A percentile compares a stretch with the other conserved stretches of the same genome.
These are phyloP conservation scores for Oedothorax gibbosus DNA, from an alignment of 1,140 invertebrate species.

Conservation along the genomic window DNA sequence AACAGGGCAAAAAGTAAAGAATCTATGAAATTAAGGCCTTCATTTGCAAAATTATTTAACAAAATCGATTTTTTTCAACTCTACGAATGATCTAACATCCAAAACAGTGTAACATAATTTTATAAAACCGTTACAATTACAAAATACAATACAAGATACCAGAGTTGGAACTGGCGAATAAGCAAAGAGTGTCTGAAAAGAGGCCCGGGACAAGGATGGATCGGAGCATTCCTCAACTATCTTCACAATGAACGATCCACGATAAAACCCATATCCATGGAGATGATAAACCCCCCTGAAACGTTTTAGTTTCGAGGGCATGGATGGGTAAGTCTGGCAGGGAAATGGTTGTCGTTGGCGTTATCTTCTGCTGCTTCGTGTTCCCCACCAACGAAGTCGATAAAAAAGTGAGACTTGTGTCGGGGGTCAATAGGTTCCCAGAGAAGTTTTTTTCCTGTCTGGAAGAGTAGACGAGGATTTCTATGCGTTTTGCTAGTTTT, in stretches of 20 bases:
- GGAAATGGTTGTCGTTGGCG: background rate
- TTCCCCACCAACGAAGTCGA: constrained; percentile 16
- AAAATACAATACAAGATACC: too few relatives aligned
- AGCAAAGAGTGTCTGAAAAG: background rate
- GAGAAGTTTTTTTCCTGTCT: background rate
- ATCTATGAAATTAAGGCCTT: too few relatives aligned
- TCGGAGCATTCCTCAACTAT: constrained; percentile 31
- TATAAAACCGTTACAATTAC: too few relatives aligned
- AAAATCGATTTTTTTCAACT: too few relatives aligned
- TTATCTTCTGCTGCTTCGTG: background rate
- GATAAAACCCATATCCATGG: constrained; percentile 20
- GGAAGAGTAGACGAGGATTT: background rate
- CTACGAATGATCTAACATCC: too few relatives aligned
- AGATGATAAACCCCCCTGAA: background rate
- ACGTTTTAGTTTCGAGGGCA: background rate
- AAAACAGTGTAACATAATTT: too few relatives aligned
- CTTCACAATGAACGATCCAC: constrained; percentile 32
- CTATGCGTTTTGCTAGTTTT: too few relatives aligned
- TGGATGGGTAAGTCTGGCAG: background rate
- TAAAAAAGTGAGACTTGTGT: constrained; percentile 33
- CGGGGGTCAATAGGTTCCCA: background rate
- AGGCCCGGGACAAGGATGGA: constrained; percentile 2
- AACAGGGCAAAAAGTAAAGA: too few relatives aligned
- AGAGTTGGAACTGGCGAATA: background rate
- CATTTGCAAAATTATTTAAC: too few relatives aligned